Base-by-base conservation (phyloP, 2,888 invertebrate genomes). In the Cactoblastis cactorum region DNA sequence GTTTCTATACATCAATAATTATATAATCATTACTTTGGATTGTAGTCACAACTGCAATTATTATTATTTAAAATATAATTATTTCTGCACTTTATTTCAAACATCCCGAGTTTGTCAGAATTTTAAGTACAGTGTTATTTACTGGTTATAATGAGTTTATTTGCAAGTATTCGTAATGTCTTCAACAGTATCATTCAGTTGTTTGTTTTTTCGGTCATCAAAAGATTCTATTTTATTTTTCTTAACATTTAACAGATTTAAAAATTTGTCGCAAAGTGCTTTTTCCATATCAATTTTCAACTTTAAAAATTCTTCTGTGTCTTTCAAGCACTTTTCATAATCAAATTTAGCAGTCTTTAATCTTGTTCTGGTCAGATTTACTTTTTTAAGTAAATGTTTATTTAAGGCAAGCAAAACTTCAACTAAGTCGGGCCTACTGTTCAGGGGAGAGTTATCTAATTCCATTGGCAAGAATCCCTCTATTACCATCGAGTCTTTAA, bases 281-380 rank as follows among this genome's bases (percentile, higher is more conserved):
- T 70, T 77, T 60, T 84, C 84, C 82, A 83, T 82, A 53, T 80
- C 77, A 51, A 80, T 69, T 73, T 83, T 84, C 32, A 84, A 64
- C 41, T 70, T 71, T 33, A 84, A 63, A 71, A 83, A 83, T 51
- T 83, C 78, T 67, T 81, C 73, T 2, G 80, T 83, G 41, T 84
- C 84, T 60, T 66, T 70, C 12, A 83, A 59, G 54, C 77, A 80
- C 57, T 76, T 78, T 17, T 72, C 59, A 56, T 80, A 83, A 50
- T 83, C 78, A 1, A 56, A 50, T 68, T 73, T 76, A 3, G 77
- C 53, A 17, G 53, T 52, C 33, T 67, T 62, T 49, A 67, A 76
- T 54, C 65, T 71, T 12, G 49, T 52, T 56, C 71, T 63, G 17
- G 74, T 35, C 3, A 53, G 51, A 11, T 57, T 55, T 11, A 73